phyloP scores from a whole-genome alignment of 2,797 vertebrate species.

The Pampus argenteus region DNA sequence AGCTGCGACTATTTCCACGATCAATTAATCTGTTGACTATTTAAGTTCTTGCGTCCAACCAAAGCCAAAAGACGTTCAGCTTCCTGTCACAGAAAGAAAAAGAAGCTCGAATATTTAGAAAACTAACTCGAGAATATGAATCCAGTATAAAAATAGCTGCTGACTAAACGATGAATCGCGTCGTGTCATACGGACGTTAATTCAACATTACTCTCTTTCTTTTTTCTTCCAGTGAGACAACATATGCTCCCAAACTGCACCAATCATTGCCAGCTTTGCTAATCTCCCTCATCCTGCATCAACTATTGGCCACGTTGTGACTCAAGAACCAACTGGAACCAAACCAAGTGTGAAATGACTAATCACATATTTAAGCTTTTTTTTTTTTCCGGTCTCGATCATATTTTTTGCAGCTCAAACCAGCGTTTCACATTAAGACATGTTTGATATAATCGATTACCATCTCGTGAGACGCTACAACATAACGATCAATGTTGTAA shows the following conservation, averaged over 20 bases:
- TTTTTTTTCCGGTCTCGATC: conserved; percentile 8
- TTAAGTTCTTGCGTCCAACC: too few species aligned
- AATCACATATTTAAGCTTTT: conserved; percentile 17
- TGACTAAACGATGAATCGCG: too few species aligned
- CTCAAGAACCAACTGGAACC: conserved; percentile 37
- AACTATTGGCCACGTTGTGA: conserved; percentile 41
- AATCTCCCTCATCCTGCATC: conserved; percentile 32
- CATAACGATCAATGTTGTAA: background rate
- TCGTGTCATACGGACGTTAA: too few species aligned
- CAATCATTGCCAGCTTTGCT: conserved; percentile 24
- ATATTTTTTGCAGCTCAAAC: background rate
- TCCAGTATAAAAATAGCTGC: too few species aligned
- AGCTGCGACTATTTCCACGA: too few species aligned
- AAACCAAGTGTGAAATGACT: conserved; percentile 51
- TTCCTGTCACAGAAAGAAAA: too few species aligned
- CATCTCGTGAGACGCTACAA: background rate
- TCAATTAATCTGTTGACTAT: too few species aligned
- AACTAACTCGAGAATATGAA: too few species aligned
- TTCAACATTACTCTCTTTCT: background rate
- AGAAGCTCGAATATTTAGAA: too few species aligned
- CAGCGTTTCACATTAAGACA: background rate
- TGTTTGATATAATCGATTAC: background rate
- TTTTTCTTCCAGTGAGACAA: conserved; percentile 12
- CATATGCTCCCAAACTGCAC: conserved; percentile 52
- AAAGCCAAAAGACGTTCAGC: too few species aligned